A percentile compares a stretch with the other conserved stretches of the same genome.
Evolutionary conservation across 2,113 vertebrate genomes (phyloP).

Genomic region (Cryptotis parvus): DNA sequence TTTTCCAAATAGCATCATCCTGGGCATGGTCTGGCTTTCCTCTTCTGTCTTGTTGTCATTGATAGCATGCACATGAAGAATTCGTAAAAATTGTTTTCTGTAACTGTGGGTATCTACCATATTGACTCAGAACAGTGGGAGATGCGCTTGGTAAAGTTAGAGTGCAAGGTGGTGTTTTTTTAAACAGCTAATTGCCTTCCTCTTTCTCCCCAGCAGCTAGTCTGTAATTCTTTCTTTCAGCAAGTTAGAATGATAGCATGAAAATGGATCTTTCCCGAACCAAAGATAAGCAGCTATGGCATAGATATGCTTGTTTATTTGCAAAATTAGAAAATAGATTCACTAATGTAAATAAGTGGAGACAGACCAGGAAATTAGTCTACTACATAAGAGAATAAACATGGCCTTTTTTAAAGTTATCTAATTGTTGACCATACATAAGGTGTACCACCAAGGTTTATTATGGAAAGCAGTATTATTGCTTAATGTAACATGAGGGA

Average conservation of each 20-base stretch:
- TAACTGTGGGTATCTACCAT: background rate
- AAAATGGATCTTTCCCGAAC: slow-evolving; percentile 44
- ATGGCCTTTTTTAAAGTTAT: slow-evolving; percentile 70
- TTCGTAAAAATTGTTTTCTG: slow-evolving; percentile 15
- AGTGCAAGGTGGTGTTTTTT: slow-evolving; percentile 57
- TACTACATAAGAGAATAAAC: slow-evolving; percentile 67
- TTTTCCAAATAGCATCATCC: slow-evolving; percentile 49
- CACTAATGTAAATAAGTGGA: slow-evolving; percentile 47
- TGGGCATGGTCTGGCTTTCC: slow-evolving; percentile 60
- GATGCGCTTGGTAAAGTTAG: background rate
- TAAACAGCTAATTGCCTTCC: background rate
- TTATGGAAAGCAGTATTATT: slow-evolving; percentile 63
- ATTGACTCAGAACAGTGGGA: slow-evolving; percentile 14
- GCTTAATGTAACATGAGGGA: slow-evolving; percentile 63
- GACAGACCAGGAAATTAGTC: slow-evolving; percentile 49
- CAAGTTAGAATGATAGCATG: slow-evolving; percentile 47
- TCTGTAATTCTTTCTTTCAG: slow-evolving; percentile 23
- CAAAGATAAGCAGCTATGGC: slow-evolving; percentile 41
- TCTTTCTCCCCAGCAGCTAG: background rate
- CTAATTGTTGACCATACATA: slow-evolving; percentile 44
- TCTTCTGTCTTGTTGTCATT: slow-evolving; percentile 52
- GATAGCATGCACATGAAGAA: slow-evolving; percentile 56
- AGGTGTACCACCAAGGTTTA: slow-evolving; percentile 45
- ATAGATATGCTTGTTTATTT: slow-evolving; percentile 61
- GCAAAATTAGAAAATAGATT: slow-evolving; percentile 62